These are phyloP conservation scores for Scaptomyza pallida DNA, from an alignment of 1,140 invertebrate genomes.

Conservation along the genomic window DNA sequence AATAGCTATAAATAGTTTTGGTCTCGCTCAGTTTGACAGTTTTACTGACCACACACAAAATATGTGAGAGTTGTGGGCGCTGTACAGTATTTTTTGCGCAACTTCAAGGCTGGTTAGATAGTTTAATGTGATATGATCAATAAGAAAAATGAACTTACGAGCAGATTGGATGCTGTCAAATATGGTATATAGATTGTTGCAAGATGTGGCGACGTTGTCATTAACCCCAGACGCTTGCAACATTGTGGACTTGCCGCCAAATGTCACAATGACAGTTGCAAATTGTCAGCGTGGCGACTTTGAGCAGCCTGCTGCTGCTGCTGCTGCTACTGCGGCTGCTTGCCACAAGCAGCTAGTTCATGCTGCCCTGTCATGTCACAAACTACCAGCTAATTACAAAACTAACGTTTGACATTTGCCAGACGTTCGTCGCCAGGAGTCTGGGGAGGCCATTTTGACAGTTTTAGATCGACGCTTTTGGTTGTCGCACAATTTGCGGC, in stretches of 20 bases:
- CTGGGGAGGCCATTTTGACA: slow-evolving; percentile 31
- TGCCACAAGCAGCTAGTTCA: background rate
- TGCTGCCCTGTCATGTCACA: slow-evolving; percentile 38
- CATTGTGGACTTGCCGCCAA: slow-evolving; percentile 41
- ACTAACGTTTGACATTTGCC: slow-evolving; percentile 51
- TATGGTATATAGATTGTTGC: slow-evolving; percentile 10
- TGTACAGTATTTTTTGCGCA: slow-evolving; percentile 10
- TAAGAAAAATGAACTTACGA: slow-evolving; percentile 33
- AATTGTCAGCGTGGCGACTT: slow-evolving; percentile 42
- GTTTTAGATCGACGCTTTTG: slow-evolving; percentile 19
- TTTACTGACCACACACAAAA: slow-evolving; percentile 17
- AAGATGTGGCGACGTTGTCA: slow-evolving; percentile 40
- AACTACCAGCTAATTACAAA: slow-evolving; percentile 54
- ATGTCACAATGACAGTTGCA: slow-evolving; percentile 57
- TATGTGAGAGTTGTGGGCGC: slow-evolving; percentile 32
- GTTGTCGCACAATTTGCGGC: no score
- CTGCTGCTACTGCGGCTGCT: no score
- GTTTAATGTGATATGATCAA: slow-evolving; percentile 8
- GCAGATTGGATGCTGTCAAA: slow-evolving; percentile 35
- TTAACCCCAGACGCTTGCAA: slow-evolving; percentile 40
- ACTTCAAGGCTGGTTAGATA: slow-evolving; percentile 32
- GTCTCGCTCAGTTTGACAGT: slow-evolving; percentile 26
- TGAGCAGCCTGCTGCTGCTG: no score
- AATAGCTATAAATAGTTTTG: slow-evolving; percentile 31
- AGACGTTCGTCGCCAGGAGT: slow-evolving; percentile 14